Conservation (phyloP, 2,888 invertebrate species). For the Smittia aterrima region DNA sequence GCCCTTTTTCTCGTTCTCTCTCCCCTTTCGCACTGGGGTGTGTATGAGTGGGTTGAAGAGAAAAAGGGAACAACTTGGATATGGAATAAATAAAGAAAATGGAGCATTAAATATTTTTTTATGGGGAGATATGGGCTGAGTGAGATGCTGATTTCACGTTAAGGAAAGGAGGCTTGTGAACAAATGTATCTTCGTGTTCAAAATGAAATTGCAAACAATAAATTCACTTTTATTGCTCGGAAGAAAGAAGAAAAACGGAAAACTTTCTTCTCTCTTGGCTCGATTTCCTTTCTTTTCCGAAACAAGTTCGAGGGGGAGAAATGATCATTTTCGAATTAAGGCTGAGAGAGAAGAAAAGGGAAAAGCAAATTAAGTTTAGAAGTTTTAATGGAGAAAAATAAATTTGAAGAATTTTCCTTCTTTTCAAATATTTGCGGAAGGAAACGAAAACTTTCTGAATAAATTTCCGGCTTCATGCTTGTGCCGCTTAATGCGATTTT, state of each 20-base stretch:
- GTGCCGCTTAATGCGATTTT: not conserved
- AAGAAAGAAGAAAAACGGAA: not conserved
- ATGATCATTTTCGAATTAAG: slow-evolving; percentile 37
- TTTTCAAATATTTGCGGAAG: slow-evolving; percentile 16
- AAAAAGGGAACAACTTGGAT: slow-evolving; percentile 8
- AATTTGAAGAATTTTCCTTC: slow-evolving; percentile 6
- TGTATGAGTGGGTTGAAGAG: not conserved
- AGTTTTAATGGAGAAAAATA: slow-evolving; percentile 30
- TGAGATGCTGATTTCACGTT: not conserved
- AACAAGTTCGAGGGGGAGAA: too few species aligned
- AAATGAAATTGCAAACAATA: slow-evolving; percentile 40
- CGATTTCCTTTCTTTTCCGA: not conserved
- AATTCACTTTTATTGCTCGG: slow-evolving; percentile 33
- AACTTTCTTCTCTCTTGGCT: not conserved
- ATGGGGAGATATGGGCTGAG: not conserved
- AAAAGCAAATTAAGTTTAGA: not conserved
- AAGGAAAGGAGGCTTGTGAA: not conserved
- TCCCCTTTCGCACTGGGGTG: not conserved
- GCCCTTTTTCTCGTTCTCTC: not conserved
- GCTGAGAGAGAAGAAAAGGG: not conserved
- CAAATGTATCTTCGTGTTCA: slow-evolving; percentile 31
- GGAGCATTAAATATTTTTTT: slow-evolving; percentile 25
- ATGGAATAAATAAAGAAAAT: slow-evolving; percentile 22
- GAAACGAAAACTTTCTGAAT: slow-evolving; percentile 2
- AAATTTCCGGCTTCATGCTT: not conserved